Conservation (phyloP, 2,113 vertebrate species). For the Halcyon senegalensis region DNA sequence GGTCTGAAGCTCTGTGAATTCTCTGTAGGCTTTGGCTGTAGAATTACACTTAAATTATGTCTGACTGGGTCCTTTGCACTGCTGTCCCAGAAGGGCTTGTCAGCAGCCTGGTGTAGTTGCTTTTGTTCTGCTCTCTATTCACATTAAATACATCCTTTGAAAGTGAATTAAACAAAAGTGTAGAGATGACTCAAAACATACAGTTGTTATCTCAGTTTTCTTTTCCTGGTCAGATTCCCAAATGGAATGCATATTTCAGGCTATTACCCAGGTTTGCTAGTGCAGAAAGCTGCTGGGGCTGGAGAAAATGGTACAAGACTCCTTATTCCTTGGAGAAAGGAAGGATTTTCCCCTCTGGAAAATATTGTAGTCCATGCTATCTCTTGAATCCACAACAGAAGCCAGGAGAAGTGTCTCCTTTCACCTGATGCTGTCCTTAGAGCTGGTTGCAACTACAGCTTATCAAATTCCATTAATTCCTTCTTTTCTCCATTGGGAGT, state of each 20-base stretch:
- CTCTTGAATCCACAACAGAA: background rate
- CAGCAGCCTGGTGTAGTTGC: background rate
- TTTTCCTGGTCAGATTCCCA: background rate
- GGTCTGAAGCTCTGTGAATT: background rate
- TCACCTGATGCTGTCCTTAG: background rate
- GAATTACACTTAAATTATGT: background rate
- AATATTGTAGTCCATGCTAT: background rate
- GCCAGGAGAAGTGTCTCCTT: background rate
- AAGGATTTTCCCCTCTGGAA: background rate
- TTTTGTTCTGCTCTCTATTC: conserved; percentile 11
- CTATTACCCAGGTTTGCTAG: background rate
- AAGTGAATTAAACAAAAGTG: background rate
- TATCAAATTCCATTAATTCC: background rate
- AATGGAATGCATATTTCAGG: background rate
- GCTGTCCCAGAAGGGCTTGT: background rate
- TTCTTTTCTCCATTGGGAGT: background rate
- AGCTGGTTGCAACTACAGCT: background rate
- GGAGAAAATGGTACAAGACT: background rate
- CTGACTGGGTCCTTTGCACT: background rate
- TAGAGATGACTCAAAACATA: background rate
- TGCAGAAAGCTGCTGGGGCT: background rate
- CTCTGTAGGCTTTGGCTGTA: background rate
- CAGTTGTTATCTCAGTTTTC: background rate
- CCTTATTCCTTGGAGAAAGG: background rate
- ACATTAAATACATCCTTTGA: background rate